Evolutionary conservation across 2,113 vertebrate species (phyloP).

Genomic region (Entosphenus tridentatus): DNA sequence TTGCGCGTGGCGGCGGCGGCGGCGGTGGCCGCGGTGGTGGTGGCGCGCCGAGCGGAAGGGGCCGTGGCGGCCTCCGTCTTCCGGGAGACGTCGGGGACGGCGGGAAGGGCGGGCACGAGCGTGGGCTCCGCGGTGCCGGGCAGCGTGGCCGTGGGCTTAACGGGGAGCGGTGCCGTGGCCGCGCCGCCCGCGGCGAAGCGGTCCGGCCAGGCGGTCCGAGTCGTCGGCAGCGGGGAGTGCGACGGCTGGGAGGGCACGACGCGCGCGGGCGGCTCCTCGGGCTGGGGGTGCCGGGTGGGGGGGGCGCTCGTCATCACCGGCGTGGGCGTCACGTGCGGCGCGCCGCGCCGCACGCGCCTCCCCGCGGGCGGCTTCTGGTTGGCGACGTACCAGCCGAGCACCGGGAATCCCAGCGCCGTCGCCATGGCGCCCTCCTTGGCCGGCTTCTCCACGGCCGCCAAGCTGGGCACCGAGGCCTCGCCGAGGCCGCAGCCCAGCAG

Average conservation of each 20-base stretch:
- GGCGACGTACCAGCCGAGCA: slow-evolving; percentile 89
- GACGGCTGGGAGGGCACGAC: slow-evolving; percentile 68
- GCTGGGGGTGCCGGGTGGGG: slow-evolving; percentile 47
- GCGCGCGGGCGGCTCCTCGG: slow-evolving; percentile 45
- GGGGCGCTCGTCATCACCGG: slow-evolving; percentile 44
- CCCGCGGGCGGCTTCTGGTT: slow-evolving; percentile 71
- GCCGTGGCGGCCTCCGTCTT: slow-evolving; percentile 52
- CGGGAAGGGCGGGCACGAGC: slow-evolving; percentile 43
- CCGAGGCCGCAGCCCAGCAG: slow-evolving; percentile 70
- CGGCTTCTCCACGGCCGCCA: slow-evolving; percentile 51
- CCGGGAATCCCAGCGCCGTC: slow-evolving; percentile 57
- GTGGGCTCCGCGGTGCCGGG: slow-evolving; percentile 47
- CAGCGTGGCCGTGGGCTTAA: background rate
- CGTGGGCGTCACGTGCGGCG: slow-evolving; percentile 69
- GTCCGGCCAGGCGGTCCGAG: background rate
- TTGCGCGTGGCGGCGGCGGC: slow-evolving; percentile 12
- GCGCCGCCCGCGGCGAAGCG: background rate
- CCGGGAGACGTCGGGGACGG: slow-evolving; percentile 63
- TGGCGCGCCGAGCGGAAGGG: slow-evolving; percentile 43
- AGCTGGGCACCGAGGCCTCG: slow-evolving; percentile 58
- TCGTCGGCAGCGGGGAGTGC: slow-evolving; percentile 41
- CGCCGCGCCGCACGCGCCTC: slow-evolving; percentile 47
- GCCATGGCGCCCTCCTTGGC: slow-evolving; percentile 84
- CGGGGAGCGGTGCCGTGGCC: background rate
- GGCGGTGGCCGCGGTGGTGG: slow-evolving; percentile 34